These are phyloP conservation scores for Drosophila nikananu DNA, from an alignment of 1,140 invertebrate species.

Conservation along the genomic window DNA sequence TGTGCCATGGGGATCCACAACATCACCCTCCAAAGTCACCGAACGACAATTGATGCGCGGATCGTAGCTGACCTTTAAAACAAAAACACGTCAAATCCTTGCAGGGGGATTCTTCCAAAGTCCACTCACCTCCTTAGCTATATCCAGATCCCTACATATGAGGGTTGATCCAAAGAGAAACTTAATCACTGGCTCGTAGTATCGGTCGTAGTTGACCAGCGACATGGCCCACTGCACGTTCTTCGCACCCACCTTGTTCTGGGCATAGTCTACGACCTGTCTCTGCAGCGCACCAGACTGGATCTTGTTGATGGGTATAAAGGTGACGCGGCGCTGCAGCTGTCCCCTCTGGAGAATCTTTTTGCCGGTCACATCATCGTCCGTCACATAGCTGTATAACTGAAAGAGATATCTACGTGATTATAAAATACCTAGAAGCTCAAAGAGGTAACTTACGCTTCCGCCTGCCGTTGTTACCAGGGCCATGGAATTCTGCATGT, in stretches of 20 bases:
- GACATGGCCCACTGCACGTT: slow-evolving; percentile 94
- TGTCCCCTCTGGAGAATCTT: slow-evolving; percentile 93
- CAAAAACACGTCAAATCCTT: neutral
- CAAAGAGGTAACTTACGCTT: slow-evolving; percentile 87
- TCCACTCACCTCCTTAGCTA: slow-evolving; percentile 89
- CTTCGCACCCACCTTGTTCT: slow-evolving; percentile 90
- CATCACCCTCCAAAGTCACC: slow-evolving; percentile 97
- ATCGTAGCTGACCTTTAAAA: slow-evolving; percentile 89
- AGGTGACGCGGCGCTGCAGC: slow-evolving; percentile 92
- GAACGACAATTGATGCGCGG: slow-evolving; percentile 90
- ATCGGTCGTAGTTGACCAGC: slow-evolving; percentile 91
- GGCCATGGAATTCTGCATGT: slow-evolving; percentile 91
- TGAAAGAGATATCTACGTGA: slow-evolving; percentile 85
- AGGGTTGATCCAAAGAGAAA: slow-evolving; percentile 96
- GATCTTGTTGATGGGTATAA: slow-evolving; percentile 98
- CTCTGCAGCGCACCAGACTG: slow-evolving; percentile 88
- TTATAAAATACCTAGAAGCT: neutral
- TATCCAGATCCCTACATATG: slow-evolving; percentile 92
- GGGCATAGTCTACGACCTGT: slow-evolving; percentile 88
- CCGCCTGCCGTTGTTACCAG: slow-evolving; percentile 95
- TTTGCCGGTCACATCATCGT: slow-evolving; percentile 94
- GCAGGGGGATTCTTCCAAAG: neutral
- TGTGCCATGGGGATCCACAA: slow-evolving; percentile 95
- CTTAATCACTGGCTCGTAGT: slow-evolving; percentile 92
- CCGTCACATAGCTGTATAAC: slow-evolving; percentile 96